Conservation (phyloP, 1,140 invertebrate species). For the Thaumetopoea pityocampa region DNA sequence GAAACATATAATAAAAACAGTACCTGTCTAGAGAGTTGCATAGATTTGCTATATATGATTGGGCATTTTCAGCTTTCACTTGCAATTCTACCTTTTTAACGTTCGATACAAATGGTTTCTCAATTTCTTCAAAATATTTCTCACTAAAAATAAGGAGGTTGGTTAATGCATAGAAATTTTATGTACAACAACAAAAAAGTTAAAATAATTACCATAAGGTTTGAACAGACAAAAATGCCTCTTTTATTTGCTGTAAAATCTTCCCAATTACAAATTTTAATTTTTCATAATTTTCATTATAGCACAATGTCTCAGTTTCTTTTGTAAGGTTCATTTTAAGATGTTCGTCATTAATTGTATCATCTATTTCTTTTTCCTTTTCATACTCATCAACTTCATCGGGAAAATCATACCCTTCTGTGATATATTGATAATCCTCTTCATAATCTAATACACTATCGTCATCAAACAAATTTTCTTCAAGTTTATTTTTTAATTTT, state of each 20-base stretch:
- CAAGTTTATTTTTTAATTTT: constrained; percentile 27
- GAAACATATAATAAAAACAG: no score
- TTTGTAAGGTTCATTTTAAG: no score
- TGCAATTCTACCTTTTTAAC: constrained; percentile 7
- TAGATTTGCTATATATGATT: constrained; percentile 21
- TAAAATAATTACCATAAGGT: background rate
- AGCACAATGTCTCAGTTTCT: no score
- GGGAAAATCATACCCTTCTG: constrained; percentile 3
- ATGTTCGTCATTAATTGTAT: background rate
- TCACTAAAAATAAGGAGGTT: constrained; percentile 21
- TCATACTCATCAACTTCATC: constrained; percentile 3
- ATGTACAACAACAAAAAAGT: background rate
- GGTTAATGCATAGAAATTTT: constrained; percentile 6
- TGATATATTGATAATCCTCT: constrained; percentile 16
- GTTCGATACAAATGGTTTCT: background rate
- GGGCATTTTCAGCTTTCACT: constrained; percentile 17
- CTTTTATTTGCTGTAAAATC: constrained; percentile 29
- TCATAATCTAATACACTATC: constrained; percentile 23
- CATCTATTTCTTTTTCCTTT: background rate
- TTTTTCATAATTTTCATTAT: background rate
- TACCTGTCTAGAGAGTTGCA: no score
- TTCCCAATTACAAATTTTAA: constrained; percentile 17
- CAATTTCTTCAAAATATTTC: constrained; percentile 13
- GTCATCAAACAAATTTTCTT: constrained; percentile 7
- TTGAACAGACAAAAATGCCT: constrained; percentile 24